Evolutionary conservation across 1,140 invertebrate species (phyloP).

Genomic region (Agrypnia vestita): DNA sequence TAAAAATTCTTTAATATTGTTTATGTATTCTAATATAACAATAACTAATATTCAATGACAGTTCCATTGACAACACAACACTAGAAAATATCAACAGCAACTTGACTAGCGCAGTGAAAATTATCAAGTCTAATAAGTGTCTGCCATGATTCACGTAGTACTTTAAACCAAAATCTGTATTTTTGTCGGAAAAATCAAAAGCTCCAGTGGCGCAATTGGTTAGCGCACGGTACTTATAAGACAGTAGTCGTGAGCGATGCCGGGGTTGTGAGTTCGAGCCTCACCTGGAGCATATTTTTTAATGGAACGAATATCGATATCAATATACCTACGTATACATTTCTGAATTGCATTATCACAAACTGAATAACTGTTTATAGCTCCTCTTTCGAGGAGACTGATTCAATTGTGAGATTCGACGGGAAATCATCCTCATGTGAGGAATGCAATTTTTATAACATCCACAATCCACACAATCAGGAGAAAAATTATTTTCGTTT

Average conservation of each 20-base stretch:
- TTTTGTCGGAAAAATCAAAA: conserved; percentile 46
- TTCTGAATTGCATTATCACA: too few species aligned
- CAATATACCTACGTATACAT: too few species aligned
- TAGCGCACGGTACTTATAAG: conserved; percentile 98
- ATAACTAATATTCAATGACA: conserved; percentile 48
- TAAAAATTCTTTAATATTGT: neutral
- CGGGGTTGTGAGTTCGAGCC: conserved; percentile 98
- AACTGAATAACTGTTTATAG: too few species aligned
- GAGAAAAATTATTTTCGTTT: too few species aligned
- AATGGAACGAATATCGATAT: too few species aligned
- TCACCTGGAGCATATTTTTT: conserved; percentile 89
- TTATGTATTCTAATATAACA: too few species aligned
- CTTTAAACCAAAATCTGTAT: conserved; percentile 12
- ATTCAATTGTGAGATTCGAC: too few species aligned
- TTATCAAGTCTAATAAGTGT: neutral
- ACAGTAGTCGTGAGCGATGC: conserved; percentile 92
- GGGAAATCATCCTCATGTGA: too few species aligned
- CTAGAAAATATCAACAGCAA: conserved; percentile 46
- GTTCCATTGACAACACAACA: conserved; percentile 53
- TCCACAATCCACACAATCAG: too few species aligned
- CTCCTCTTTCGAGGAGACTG: too few species aligned
- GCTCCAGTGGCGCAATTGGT: conserved; percentile 98
- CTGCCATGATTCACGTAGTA: conserved; percentile 32
- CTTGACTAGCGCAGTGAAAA: conserved; percentile 29
- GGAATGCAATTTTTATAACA: too few species aligned